A percentile compares a stretch with the other conserved stretches of the same genome.
Conservation (phyloP, 2,888 invertebrate genomes). For the Thereva nobilitata region DNA sequence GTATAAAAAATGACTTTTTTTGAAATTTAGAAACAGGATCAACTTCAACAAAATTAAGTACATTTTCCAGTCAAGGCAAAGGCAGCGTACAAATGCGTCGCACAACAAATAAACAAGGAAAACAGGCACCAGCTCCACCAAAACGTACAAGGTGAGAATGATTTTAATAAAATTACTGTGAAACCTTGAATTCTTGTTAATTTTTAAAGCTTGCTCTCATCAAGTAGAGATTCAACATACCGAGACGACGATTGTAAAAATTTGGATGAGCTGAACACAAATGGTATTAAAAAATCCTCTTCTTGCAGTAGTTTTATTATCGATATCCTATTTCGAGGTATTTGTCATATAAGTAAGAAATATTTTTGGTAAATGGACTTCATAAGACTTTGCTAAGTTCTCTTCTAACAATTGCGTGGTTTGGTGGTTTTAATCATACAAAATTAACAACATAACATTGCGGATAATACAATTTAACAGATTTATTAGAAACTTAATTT, state of each 20-base stretch:
- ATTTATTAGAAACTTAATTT: too few relatives aligned
- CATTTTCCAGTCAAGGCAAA: slow-evolving; percentile 66
- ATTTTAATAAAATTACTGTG: slow-evolving; percentile 3
- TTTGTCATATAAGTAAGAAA: slow-evolving; percentile 57
- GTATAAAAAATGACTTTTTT: slow-evolving; percentile 17
- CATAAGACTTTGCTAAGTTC: neutral
- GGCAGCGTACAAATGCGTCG: slow-evolving; percentile 81
- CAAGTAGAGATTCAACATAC: slow-evolving; percentile 59
- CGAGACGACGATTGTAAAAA: slow-evolving; percentile 58
- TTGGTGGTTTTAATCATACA: too few relatives aligned
- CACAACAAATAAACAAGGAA: slow-evolving; percentile 85
- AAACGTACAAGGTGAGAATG: slow-evolving; percentile 82
- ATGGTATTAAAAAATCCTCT: slow-evolving; percentile 59
- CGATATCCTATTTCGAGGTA: slow-evolving; percentile 60
- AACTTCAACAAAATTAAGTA: slow-evolving; percentile 64
- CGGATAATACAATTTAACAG: too few relatives aligned
- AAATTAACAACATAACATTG: too few relatives aligned
- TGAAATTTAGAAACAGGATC: slow-evolving; percentile 57
- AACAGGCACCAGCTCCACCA: slow-evolving; percentile 93
- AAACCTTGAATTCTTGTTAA: slow-evolving; percentile 2
- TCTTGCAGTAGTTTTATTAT: slow-evolving; percentile 61
- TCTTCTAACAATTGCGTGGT: neutral
- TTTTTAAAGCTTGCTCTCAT: slow-evolving; percentile 53
- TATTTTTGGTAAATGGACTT: slow-evolving; percentile 13
- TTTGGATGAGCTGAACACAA: slow-evolving; percentile 56